A percentile compares a stretch with the other conserved stretches of the same genome.
These are phyloP conservation scores for Siderastrea radians DNA, from an alignment of 92 coral and sea anemone species.

Conservation along the genomic window DNA sequence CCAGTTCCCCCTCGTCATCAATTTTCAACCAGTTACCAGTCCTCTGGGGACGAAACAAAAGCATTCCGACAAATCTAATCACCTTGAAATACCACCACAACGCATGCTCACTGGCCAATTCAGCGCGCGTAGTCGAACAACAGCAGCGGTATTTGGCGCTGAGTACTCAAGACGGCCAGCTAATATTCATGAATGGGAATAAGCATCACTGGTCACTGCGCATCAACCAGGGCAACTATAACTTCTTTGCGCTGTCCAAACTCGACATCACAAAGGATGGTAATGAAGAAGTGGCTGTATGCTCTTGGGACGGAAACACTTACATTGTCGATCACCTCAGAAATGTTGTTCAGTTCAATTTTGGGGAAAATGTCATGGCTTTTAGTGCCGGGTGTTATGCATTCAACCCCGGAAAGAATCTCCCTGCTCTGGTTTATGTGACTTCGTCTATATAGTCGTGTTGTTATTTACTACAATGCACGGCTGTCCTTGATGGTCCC, in stretches of 20 bases:
- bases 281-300: slow-evolving; percentile 82
- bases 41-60: slow-evolving; percentile 57
- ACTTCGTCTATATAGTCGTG: slow-evolving; percentile 90
- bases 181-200: slow-evolving; percentile 75
- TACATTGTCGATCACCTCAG: slow-evolving; percentile 82
- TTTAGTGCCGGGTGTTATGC: slow-evolving; percentile 90
- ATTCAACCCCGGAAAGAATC: slow-evolving; percentile 62
- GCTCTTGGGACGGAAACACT: slow-evolving; percentile 93
- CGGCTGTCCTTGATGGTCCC: slow-evolving; percentile 73
- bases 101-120: neutral
- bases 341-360: slow-evolving; percentile 88
- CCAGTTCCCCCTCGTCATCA: slow-evolving; percentile 21
- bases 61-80: slow-evolving; percentile 72
- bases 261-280: slow-evolving; percentile 91
- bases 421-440: slow-evolving; percentile 89
- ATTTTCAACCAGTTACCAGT: slow-evolving; percentile 31
- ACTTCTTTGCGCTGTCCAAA: slow-evolving; percentile 87
- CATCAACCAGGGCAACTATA: slow-evolving; percentile 61
- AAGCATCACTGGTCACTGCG: slow-evolving; percentile 86
- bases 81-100: slow-evolving; percentile 35
- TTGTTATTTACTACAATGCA: slow-evolving; percentile 86
- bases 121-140: neutral
- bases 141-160: slow-evolving; percentile 58
- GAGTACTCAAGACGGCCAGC: slow-evolving; percentile 86
- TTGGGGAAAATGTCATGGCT: slow-evolving; percentile 89